A percentile compares a stretch with the other conserved stretches of the same genome.
These are phyloP conservation scores for Taurulus bubalis DNA, from an alignment of 2,113 vertebrate genomes.

Conservation along the genomic window DNA sequence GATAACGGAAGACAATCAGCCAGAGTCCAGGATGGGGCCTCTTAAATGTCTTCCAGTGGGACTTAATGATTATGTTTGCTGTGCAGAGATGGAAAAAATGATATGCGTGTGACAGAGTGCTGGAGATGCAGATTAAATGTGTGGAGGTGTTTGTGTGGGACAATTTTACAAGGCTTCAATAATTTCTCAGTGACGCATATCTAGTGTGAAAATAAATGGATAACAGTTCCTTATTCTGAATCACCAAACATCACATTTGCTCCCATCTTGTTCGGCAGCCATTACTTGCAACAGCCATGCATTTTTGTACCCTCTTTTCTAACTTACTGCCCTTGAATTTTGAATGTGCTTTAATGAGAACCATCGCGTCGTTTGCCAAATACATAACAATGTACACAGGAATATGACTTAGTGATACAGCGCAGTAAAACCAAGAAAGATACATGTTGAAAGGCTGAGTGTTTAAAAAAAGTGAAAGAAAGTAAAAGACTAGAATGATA, in stretches of 20 bases:
- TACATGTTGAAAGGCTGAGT: too few relatives aligned
- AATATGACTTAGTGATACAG: neutral
- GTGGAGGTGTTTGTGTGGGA: constrained; percentile 32
- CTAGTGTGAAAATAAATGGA: constrained; percentile 2
- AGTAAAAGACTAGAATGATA: too few relatives aligned
- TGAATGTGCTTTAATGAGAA: neutral
- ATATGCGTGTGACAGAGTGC: constrained; percentile 9
- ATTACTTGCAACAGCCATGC: neutral
- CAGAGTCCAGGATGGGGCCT: neutral
- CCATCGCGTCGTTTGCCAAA: neutral
- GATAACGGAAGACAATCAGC: constrained; percentile 15
- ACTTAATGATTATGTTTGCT: constrained; percentile 22
- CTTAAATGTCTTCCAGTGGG: constrained; percentile 12
- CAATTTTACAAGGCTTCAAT: neutral
- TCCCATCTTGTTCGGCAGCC: neutral
- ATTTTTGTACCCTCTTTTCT: neutral
- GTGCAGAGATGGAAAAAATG: constrained; percentile 11
- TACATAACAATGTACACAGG: neutral
- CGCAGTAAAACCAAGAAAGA: neutral
- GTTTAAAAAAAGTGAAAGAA: too few relatives aligned
- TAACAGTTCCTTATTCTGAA: neutral
- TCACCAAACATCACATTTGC: neutral
- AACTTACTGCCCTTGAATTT: neutral
- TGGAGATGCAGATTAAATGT: constrained; percentile 7
- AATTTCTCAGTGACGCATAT: constrained; percentile 10